These are phyloP conservation scores for Cavia porcellus DNA, from an alignment of 2,113 vertebrate species.

Conservation along the genomic window DNA sequence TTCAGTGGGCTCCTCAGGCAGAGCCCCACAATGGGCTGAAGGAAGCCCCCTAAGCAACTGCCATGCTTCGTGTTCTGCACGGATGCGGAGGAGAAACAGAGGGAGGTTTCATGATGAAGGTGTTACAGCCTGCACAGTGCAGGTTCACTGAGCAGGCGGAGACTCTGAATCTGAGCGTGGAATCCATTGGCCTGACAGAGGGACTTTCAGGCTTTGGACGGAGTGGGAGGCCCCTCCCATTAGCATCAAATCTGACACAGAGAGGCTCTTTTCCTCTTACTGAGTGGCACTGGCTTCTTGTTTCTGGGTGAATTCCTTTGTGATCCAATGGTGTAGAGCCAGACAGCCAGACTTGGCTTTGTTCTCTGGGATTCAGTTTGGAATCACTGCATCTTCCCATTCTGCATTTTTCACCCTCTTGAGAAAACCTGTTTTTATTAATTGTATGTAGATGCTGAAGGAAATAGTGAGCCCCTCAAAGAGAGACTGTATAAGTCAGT, in stretches of 20 bases:
- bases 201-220: background rate
- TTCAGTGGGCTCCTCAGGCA: background rate
- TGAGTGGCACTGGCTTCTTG: background rate
- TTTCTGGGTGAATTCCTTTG: background rate
- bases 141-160: too few relatives aligned
- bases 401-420: too few relatives aligned
- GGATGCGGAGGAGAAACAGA: background rate
- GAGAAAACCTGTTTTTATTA: background rate
- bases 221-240: background rate
- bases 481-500: background rate
- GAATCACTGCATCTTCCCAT: background rate
- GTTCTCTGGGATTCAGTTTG: background rate
- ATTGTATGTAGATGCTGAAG: background rate
- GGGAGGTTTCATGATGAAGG: fast-evolving
- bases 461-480: background rate
- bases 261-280: background rate
- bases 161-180: background rate
- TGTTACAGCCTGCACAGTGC: too few relatives aligned
- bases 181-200: too few relatives aligned
- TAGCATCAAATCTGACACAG: background rate
- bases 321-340: too few relatives aligned
- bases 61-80: fast-evolving
- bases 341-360: background rate
- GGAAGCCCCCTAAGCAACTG: background rate
- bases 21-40: fast-evolving